Evolutionary conservation across 1,140 invertebrate genomes (phyloP).

Genomic region (Euschistus heros): DNA sequence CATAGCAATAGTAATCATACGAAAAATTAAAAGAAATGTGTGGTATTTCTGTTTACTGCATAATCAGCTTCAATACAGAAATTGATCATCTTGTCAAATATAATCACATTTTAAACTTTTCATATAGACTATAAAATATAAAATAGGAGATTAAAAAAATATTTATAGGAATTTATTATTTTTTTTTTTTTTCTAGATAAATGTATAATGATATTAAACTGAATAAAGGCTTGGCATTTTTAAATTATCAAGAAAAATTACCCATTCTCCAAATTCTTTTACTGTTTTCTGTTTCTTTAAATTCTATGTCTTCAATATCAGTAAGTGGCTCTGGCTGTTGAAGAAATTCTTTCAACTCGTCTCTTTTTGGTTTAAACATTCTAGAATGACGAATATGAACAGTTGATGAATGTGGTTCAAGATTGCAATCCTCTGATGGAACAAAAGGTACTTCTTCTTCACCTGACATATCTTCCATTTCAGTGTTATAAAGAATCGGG

Average conservation of each 20-base stretch:
- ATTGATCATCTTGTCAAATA: no score
- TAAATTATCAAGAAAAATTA: neutral
- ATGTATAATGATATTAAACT: no score
- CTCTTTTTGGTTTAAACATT: slow-evolving; percentile 36
- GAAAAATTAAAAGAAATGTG: no score
- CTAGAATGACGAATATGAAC: slow-evolving; percentile 36
- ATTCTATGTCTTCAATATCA: slow-evolving; percentile 41
- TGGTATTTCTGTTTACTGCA: no score
- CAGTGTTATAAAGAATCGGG: slow-evolving; percentile 34
- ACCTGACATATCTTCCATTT: slow-evolving; percentile 44
- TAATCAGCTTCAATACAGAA: no score
- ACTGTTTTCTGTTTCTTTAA: neutral
- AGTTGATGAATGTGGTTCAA: slow-evolving; percentile 33
- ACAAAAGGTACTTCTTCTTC: slow-evolving; percentile 28
- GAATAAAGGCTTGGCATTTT: no score
- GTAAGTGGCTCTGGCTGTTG: slow-evolving; percentile 36
- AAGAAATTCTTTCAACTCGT: slow-evolving; percentile 39
- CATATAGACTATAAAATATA: no score
- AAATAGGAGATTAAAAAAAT: no score
- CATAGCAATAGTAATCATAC: no score
- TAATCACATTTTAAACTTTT: no score
- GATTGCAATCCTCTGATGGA: slow-evolving; percentile 28
- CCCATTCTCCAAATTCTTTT: neutral
- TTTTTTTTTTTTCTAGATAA: no score
- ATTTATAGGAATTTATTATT: no score